Evolutionary conservation across 1,140 invertebrate genomes (phyloP).

Genomic region (Macrotrachela quadricornifera): DNA sequence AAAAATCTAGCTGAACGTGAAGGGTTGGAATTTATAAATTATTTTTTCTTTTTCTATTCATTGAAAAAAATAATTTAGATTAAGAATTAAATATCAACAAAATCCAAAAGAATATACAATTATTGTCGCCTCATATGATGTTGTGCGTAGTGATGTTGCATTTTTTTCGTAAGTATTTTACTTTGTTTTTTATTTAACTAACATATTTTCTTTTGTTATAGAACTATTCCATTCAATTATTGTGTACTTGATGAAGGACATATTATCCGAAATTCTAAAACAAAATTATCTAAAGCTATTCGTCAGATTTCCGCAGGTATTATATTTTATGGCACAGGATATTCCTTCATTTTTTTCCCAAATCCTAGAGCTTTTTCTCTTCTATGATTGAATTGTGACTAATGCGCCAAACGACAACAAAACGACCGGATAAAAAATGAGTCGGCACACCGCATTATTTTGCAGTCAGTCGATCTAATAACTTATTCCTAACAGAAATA

Average conservation of each 20-base stretch:
- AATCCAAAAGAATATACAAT: constrained; percentile 36
- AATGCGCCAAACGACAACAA: no score
- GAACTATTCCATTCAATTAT: constrained; percentile 47
- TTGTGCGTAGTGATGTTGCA: constrained; percentile 82
- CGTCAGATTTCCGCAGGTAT: background rate
- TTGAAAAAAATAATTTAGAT: constrained; percentile 1
- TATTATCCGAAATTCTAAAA: constrained; percentile 89
- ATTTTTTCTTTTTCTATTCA: background rate
- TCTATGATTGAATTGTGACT: no score
- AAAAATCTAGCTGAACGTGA: constrained; percentile 54
- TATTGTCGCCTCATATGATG: constrained; percentile 81
- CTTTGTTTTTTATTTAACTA: constrained; percentile 39
- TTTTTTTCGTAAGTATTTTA: constrained; percentile 35
- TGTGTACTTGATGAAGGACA: constrained; percentile 93
- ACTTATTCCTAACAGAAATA: no score
- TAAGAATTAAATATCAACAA: background rate
- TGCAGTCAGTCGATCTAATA: no score
- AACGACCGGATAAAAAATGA: no score
- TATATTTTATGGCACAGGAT: no score
- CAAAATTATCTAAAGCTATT: constrained; percentile 39
- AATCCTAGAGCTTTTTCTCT: no score
- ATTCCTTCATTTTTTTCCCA: no score
- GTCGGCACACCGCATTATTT: no score
- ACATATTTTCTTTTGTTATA: background rate
- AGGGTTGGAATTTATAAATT: constrained; percentile 25